These are phyloP conservation scores for Cryptoblepharus egeriae DNA, from an alignment of 2,797 vertebrate genomes.

Conservation along the genomic window DNA sequence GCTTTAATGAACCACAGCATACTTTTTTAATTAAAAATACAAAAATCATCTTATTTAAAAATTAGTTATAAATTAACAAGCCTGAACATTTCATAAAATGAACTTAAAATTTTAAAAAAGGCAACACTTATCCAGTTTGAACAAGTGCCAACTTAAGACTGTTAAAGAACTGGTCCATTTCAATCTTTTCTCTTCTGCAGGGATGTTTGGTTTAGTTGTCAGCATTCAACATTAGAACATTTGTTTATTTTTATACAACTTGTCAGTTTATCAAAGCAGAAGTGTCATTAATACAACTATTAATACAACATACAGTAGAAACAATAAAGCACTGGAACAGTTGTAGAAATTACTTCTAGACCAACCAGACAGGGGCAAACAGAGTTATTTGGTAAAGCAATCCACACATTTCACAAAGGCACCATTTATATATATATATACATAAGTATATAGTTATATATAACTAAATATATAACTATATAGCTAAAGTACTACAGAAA, in stretches of 20 bases:
- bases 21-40: constrained; percentile 76
- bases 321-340: constrained; percentile 91
- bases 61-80: constrained; percentile 89
- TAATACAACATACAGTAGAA: constrained; percentile 90
- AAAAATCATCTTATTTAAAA: constrained; percentile 79
- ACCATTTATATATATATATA: constrained; percentile 74
- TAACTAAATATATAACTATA: constrained; percentile 60
- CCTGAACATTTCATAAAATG: constrained; percentile 86
- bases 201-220: constrained; percentile 77
- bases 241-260: constrained; percentile 75
- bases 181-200: constrained; percentile 73
- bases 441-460: constrained; percentile 75
- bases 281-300: constrained; percentile 87
- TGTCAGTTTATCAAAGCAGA: constrained; percentile 92
- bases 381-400: constrained; percentile 92
- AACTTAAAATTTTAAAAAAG: constrained; percentile 71
- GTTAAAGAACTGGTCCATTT: constrained; percentile 87
- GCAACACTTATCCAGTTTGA: constrained; percentile 76
- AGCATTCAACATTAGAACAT: constrained; percentile 66
- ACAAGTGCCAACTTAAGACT: constrained; percentile 86
- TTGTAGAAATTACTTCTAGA: constrained; percentile 94
- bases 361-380: constrained; percentile 74
- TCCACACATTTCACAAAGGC: constrained; percentile 86
- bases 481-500: constrained; percentile 79
- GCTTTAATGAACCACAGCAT: constrained; percentile 84